Percentiles rank a stretch among this genome's conserved stretches.
Conservation (phyloP, 2,888 invertebrate species). For the Clepsis dumicolana region DNA sequence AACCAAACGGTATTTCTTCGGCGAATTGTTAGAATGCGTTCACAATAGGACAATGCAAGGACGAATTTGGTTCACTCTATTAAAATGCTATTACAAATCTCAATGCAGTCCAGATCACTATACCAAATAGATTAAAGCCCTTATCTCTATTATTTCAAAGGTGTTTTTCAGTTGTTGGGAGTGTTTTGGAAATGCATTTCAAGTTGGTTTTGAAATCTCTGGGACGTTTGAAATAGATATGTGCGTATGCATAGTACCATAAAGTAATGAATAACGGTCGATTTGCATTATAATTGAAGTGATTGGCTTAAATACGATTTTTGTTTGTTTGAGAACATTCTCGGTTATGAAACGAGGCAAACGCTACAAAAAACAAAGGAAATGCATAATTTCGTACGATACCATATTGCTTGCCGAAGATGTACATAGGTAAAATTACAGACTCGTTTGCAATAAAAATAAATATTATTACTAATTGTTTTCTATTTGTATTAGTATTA, state of each 20-base stretch:
- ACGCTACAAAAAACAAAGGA: too few species aligned
- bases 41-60: constrained; percentile 83
- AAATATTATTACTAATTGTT: too few species aligned
- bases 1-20: constrained; percentile 30
- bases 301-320: constrained; percentile 12
- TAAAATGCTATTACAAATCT: constrained; percentile 74
- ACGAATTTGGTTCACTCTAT: constrained; percentile 79
- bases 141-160: constrained; percentile 12
- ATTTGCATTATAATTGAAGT: constrained; percentile 37
- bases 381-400: too few species aligned
- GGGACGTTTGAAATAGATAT: constrained; percentile 37
- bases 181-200: not conserved
- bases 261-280: constrained; percentile 31
- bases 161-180: not conserved
- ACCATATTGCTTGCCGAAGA: too few species aligned
- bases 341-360: too few species aligned
- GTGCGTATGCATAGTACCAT: constrained; percentile 8
- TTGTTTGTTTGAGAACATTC: not conserved
- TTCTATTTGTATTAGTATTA: too few species aligned
- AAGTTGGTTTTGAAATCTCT: constrained; percentile 13
- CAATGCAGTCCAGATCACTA: constrained; percentile 41
- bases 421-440: too few species aligned
- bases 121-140: constrained; percentile 22
- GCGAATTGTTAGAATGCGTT: constrained; percentile 35
- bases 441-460: too few species aligned